Evolutionary conservation across 2,888 invertebrate genomes (phyloP), one percentile per base, ranked within the genome.

Genomic region (Hemicrepidius hirtus): DNA sequence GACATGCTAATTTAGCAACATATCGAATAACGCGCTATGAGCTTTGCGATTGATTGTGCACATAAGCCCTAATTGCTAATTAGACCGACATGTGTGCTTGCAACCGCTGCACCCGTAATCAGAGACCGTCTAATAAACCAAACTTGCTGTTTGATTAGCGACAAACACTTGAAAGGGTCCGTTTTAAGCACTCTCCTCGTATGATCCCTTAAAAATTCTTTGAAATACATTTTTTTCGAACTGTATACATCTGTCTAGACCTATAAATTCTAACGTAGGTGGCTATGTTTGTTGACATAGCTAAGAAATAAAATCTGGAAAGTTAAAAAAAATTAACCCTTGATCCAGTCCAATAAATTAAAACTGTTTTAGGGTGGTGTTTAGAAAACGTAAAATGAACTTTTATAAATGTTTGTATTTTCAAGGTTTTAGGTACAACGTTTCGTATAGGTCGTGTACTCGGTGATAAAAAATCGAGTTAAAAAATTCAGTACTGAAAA

Each of bases 11-110:
- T 72, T 70, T 72, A 72, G 63, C 60, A 37, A 65, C 49, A 65
- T 71, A 71, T 72, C 72, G 63, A 63, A 71, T 71, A 65, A 55
- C 72, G 67, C 60, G 71, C 49, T 63, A 28, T 57, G 60, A 59
- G 50, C 65, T 37, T 46, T 32, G 35, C 74, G 71, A 74, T 74
- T 71, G 74, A 74, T 74, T 66, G 67, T 71, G 55, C 50, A 55
- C 63, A 63, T 70, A 70, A 75, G 68, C 68, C 73, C 74, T 76
- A 76, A 75, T 76, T 76, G 76, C 75, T 76, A 76, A 76, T 76
- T 76, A 76, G 76, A 71, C 73, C 75, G 75, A 73, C 76, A 75
- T 76, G 73, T 76, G 76, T 76, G 73, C 73, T n/a, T 62, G 70
- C 69, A 74, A 68, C 67, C 74, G 72, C 65, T 72, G 66, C 75